Base-by-base conservation (phyloP, 2,797 vertebrate genomes). In the Acanthurus leucopareius region DNA sequence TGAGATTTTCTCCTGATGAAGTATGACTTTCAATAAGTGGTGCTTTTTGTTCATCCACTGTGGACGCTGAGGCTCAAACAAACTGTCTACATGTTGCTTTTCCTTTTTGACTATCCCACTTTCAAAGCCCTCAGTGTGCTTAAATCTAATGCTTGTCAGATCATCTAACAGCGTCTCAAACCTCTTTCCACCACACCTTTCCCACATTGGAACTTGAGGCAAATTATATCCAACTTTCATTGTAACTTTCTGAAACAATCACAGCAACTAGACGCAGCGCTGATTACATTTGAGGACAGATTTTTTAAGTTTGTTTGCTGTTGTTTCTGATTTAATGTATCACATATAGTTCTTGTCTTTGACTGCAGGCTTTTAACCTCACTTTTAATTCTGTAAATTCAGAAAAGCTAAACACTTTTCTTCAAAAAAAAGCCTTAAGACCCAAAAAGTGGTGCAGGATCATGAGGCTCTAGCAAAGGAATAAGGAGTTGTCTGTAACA, bases 11-110 rank as follows among this genome's bases (percentile, higher is more conserved):
- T 78, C 19, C 52, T 47, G 32, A 25, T 69, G 62, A 67, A 17
- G 22, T 44, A 71, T 58, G 4, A 11, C 44, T 78, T 59, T 75
- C 7, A 11, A 70, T 2, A 13, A 25, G 64, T 35, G 20, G 13
- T 56, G 67, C 35, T 62, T 68, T 73, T 59, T 73, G 47, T 77
- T 69, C 14, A 73, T 25, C 40, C 7, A 38, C 62, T 49, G 59
- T 51, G n/a, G 58, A 68, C 61, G 54, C 61, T 58, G 49, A 13
- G 6, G 51, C 68, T 64, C 19, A 69, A 49, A 47, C 11, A 28
- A 67, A 77, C 45, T 17, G 25, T 28, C 19, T 44, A 47, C 3
- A 71, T 49, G 7, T 14, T 54, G 16, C 9, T 53, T 70, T 77
- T 72, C 57, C 19, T 42, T 38, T 40, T 57, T 16, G 61, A 72